phyloP scores from a whole-genome alignment of 1,140 invertebrate genomes.

The Platorchestia sp. region DNA sequence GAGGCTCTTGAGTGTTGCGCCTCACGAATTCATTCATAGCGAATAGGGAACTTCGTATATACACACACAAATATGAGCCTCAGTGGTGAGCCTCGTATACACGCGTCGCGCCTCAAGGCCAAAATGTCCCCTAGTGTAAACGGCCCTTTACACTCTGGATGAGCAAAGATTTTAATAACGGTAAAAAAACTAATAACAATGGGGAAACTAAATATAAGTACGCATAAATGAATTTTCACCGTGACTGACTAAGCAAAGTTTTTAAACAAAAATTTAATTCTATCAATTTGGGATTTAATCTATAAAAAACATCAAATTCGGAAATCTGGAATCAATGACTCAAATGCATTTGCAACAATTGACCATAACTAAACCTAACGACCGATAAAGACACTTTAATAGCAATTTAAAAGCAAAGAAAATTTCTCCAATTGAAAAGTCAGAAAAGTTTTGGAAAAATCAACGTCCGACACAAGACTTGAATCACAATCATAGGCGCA shows the following conservation, averaged over 20 bases:
- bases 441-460: not conserved
- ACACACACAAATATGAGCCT: too few species aligned
- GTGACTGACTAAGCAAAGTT: too few species aligned
- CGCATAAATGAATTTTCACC: too few species aligned
- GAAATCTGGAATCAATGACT: too few species aligned
- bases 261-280: not conserved
- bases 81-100: too few species aligned
- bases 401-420: not conserved
- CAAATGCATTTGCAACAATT: too few species aligned
- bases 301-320: not conserved
- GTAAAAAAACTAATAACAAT: not conserved
- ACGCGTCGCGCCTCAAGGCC: too few species aligned
- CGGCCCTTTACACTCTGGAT: not conserved
- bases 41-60: too few species aligned
- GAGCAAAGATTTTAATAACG: not conserved
- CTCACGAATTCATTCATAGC: too few species aligned
- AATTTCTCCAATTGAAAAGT: not conserved
- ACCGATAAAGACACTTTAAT: not conserved
- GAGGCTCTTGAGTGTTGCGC: too few species aligned
- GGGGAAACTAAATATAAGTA: not conserved
- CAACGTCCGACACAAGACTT: not conserved
- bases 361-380: not conserved
- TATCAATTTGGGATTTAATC: not conserved
- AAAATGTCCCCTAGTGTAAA: too few species aligned
- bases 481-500: not conserved